Base-by-base conservation (phyloP, 2,113 vertebrate species). In the Pongo abelii region DNA sequence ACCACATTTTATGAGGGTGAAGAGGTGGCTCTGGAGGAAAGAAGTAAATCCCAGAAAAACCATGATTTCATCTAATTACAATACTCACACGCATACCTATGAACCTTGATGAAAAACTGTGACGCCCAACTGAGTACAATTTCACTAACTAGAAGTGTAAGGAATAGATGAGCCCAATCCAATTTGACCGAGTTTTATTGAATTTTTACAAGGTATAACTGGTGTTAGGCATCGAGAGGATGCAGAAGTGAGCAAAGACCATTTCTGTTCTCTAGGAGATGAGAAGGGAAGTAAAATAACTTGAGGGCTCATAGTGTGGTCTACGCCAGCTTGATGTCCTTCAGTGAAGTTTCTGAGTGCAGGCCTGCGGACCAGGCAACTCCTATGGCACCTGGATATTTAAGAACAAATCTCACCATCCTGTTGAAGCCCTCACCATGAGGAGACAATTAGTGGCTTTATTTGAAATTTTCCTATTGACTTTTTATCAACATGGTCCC, bases 1-100 rank as follows among this genome's bases (percentile, higher is more conserved):
- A 88, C 52, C 40, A 25, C 96, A 48, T 97, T 97, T 96, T 94
- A 97, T 94, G 87, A 97, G 55, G 50, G 38, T 84, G 43, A 96
- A 91, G 70, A 93, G 94, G 72, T 87, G 14, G 40, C 96, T 96
- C 95, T 91, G 35, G 84, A 97, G 88, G 84, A 86, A n/a, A 81
- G 57, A 96, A 92, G 61, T 46, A 91, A 97, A 81, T 88, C 84
- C 88, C 84, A 96, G 96, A 59, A 88, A 98, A 92, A 84, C 80
- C 81, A 64, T 90, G 93, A 96, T 96, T 83, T 52, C 48, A 79
- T 77, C 96, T 61, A 91, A 32, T 95, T 95, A 88, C 30, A 57
- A 85, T 83, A 83, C 77, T 81, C 55, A 40, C 48, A 74, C 46
- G 70, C 70, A 67, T 64, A 35, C 55, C 8, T 27, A 52, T 7